Conservation (phyloP, 53 echinoderm and acorn worm genomes). For the Holothuria leucospilota region DNA sequence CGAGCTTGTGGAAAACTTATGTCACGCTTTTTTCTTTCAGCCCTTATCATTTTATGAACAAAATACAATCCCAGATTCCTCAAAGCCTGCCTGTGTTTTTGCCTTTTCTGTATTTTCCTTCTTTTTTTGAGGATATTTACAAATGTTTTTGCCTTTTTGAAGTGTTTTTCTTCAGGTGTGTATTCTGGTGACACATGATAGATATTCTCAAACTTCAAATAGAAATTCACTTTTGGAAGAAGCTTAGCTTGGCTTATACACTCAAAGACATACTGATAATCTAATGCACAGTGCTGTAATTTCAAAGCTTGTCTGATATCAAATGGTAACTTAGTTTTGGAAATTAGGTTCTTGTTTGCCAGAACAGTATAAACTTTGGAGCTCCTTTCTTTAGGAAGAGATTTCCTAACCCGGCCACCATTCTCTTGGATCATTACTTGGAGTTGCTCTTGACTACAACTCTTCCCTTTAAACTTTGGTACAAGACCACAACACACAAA, state of each 20-base stretch:
- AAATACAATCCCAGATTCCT: background rate
- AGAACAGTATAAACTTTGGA: background rate
- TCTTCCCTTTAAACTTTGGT: background rate
- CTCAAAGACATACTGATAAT: background rate
- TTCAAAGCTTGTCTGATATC: background rate
- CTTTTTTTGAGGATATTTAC: too few relatives aligned
- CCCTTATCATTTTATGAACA: conserved; percentile 4
- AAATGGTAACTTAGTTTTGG: conserved; percentile 2
- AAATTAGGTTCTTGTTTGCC: conserved; percentile 1
- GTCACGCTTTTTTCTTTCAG: background rate
- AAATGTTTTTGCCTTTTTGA: background rate
- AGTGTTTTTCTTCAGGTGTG: background rate
- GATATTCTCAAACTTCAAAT: background rate
- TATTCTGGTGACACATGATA: background rate
- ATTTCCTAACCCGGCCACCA: background rate
- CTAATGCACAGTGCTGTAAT: background rate
- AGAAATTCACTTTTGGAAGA: background rate
- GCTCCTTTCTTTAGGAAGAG: background rate
- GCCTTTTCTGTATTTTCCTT: too few relatives aligned
- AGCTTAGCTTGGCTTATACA: background rate
- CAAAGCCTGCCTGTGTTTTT: too few relatives aligned
- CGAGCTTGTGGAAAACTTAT: background rate
- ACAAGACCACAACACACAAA: background rate
- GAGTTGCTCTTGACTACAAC: conserved; percentile 2
- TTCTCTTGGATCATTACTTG: background rate